Evolutionary conservation across 2,888 invertebrate genomes (phyloP), one percentile per base, ranked within the genome.

Genomic region (Cheilosia vulpina): DNA sequence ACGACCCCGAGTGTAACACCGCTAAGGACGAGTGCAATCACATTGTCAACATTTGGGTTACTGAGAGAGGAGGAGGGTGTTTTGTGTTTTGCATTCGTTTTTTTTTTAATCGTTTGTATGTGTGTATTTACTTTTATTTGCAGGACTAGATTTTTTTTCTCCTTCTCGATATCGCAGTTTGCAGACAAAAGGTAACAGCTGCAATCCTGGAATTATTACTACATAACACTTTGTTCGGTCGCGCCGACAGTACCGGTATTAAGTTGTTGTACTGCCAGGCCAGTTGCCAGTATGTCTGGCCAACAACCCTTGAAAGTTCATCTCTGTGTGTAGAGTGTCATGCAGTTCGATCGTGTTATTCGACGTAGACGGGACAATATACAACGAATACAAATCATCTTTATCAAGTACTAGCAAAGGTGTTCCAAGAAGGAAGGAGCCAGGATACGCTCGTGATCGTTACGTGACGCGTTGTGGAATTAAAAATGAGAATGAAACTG

Each of bases 261-360:
- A 79, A 81, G 50, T 24, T 41, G 24, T 43, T 52, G 24, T 34
- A 17, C 19, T 38, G 27, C 19, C 38, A 52, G 27, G 27, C 27
- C 27, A 27, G 27, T 27, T 79, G 87, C 87, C 87, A 89, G 89
- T 89, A 88, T 89, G 89, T 88, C 81, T 88, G 87, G 87, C 50
- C 85, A 81, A 68, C 66, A 85, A 85, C 80, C 85, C 69, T 57
- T 79, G 21, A 27, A 45, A 79, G 68, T 83, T 82, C 71, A 43
- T 52, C 45, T 53, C 57, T 55, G 38, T 52, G 43, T 13, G 13
- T 38, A 38, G 38, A 38, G 13, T 69, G 69, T 62, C 77, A 69
- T 19, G 83, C 90, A 91, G 90, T 91, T 87, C 87, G 89, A 89
- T 89, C 89, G 88, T 87, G 88, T 65, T 88, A 53, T 87, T 87